Evolutionary conservation across 1,140 invertebrate species (phyloP).

Genomic region (Drosophila triauraria): DNA sequence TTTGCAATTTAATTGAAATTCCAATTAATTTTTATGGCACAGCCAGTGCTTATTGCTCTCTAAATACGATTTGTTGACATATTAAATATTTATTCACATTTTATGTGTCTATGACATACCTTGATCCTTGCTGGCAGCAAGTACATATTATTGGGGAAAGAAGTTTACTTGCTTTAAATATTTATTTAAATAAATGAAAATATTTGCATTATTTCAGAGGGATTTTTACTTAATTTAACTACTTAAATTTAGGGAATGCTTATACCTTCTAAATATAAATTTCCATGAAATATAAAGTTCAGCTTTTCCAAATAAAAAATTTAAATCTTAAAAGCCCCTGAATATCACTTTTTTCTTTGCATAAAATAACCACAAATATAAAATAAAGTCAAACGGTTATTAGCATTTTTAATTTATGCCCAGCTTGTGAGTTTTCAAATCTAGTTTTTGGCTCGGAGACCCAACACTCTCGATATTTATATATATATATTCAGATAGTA

Average conservation of each 20-base stretch:
- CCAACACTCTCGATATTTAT: not conserved
- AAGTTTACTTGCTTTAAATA: not conserved
- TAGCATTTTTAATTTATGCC: slow-evolving; percentile 39
- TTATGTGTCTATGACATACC: not conserved
- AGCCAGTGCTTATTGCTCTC: not conserved
- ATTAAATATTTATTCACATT: not conserved
- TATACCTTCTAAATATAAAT: not conserved
- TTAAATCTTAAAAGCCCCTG: not conserved
- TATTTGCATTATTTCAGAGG: no score
- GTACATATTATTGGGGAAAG: not conserved
- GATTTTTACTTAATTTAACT: no score
- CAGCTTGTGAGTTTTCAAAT: slow-evolving; percentile 15
- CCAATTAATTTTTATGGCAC: not conserved
- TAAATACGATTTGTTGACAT: not conserved
- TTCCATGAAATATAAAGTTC: not conserved
- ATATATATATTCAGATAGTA: slow-evolving; percentile 4
- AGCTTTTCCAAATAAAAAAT: not conserved
- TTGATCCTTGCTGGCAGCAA: not conserved
- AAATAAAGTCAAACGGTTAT: slow-evolving; percentile 2
- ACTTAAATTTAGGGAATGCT: not conserved
- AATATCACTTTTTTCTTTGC: not conserved
- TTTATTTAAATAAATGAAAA: not conserved
- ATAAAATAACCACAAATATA: not conserved
- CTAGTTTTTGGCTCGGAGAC: slow-evolving; percentile 20
- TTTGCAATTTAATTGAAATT: slow-evolving; percentile 34